Evolutionary conservation across 2,888 invertebrate species (phyloP).

Genomic region (Drosophila monieri): DNA sequence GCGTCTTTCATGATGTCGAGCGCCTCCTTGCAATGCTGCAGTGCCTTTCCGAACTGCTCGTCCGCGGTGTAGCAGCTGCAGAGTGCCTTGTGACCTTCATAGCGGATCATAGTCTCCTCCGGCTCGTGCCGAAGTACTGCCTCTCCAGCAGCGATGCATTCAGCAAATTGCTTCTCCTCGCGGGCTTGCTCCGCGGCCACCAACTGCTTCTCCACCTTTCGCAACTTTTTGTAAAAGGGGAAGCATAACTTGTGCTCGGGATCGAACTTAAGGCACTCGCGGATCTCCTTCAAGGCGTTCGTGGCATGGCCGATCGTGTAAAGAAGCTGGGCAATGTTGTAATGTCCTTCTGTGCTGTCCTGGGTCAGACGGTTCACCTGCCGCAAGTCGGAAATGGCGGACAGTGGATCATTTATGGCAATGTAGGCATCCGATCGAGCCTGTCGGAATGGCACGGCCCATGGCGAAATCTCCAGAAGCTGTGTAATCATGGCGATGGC

Average conservation of each 20-base stretch:
- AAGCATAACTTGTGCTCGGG: conserved; percentile 99
- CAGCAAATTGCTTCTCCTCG: conserved; percentile 87
- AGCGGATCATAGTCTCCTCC: conserved; percentile 88
- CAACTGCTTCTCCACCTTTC: conserved; percentile 94
- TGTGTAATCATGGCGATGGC: conserved; percentile 88
- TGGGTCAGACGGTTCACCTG: conserved; percentile 94
- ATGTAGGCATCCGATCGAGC: conserved; percentile 94
- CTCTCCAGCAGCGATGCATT: conserved; percentile 89
- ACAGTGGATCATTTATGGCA: conserved; percentile 89
- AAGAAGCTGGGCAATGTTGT: conserved; percentile 89
- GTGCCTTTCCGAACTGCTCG: conserved; percentile 89
- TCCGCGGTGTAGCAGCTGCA: conserved; percentile 91
- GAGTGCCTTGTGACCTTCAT: conserved; percentile 90
- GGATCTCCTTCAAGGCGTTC: conserved; percentile 95
- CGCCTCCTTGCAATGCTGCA: conserved; percentile 91
- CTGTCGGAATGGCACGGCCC: conserved; percentile 93
- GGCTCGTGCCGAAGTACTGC: conserved; percentile 89
- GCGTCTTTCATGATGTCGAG: conserved; percentile 90
- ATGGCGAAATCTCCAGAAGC: conserved; percentile 93
- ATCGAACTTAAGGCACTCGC: conserved; percentile 98
- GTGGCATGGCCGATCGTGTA: conserved; percentile 96
- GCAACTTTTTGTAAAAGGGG: conserved; percentile 97
- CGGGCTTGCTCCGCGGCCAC: conserved; percentile 87
- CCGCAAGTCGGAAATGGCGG: conserved; percentile 95
- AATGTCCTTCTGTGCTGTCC: conserved; percentile 93